Conservation (phyloP, 1,140 invertebrate species). For the Ceratosolen solmsi region DNA sequence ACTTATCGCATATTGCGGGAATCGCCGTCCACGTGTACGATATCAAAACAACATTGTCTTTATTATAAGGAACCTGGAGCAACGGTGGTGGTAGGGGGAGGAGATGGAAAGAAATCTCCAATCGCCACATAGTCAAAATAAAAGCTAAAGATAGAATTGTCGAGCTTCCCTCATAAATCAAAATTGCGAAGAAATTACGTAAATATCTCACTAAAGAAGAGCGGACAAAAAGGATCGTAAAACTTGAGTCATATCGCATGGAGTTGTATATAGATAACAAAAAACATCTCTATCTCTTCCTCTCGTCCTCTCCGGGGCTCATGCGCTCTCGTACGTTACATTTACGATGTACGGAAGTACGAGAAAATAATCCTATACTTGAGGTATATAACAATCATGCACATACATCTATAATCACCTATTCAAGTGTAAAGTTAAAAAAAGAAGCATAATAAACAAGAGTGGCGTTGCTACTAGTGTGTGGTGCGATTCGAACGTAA, state of each 20-base stretch:
- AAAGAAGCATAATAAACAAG: constrained; percentile 17
- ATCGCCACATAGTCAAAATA: background rate
- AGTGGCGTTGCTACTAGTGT: background rate
- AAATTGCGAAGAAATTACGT: constrained; percentile 33
- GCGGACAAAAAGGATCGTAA: constrained; percentile 35
- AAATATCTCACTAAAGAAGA: constrained; percentile 38
- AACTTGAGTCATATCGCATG: background rate
- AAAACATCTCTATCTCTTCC: background rate
- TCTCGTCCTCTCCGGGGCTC: background rate
- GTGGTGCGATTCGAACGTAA: background rate
- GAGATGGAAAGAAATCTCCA: too few species aligned
- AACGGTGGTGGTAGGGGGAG: too few species aligned
- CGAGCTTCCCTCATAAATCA: constrained; percentile 25
- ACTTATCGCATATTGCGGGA: constrained; percentile 5
- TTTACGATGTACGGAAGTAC: constrained; percentile 30
- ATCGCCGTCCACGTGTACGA: background rate
- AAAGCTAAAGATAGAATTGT: constrained; percentile 5
- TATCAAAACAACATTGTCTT: constrained; percentile 5
- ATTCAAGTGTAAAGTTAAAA: background rate
- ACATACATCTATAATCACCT: background rate
- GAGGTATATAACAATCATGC: constrained; percentile 19
- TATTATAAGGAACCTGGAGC: background rate
- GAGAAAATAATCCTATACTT: constrained; percentile 25
- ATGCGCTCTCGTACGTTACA: background rate
- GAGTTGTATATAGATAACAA: background rate